Base-by-base conservation (phyloP, 2,113 vertebrate genomes). In the Potamarius usumacintae region DNA sequence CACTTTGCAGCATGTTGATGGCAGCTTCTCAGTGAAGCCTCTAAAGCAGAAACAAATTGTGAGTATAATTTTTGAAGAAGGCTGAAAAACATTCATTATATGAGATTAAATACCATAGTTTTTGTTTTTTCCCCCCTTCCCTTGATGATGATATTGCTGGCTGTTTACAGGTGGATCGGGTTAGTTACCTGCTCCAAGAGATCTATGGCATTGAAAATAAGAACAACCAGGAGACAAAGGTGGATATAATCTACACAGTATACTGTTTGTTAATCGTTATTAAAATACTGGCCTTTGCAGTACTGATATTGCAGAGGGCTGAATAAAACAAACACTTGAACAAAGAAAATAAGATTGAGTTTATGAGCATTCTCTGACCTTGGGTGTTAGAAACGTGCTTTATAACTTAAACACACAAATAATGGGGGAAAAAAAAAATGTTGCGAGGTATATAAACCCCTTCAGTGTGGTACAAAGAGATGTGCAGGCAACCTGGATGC, bases 121-220 rank as follows among this genome's bases (percentile, higher is more conserved):
- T 2, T 34, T 30, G 30, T 34, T 34, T 34, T 34, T 42, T 42
- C 0, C 34, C 34, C 34, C 34, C 34, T 42, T 42, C 34, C 34
- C 34, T 48, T 20, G 34, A 20, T 10, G 78, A 25, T 82, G 30
- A 25, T 42, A 7, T 10, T 58, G 81, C 25, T n/a, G 20, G 17
- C 48, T 86, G 3, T 83, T 18, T 77, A 27, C 65, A 99, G 98
- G 98, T 99, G 91, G 98, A 99, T 91, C 96, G 98, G 25, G 98
- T 99, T 91, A 99, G 98, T 94, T 99, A 99, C 92, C 94, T 99
- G 89, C 94, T 99, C 7, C 99, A 99, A 95, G 99, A 99, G 95
- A 99, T 99, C 94, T 99, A 99, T 0, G 99, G 99, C 89, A 99
- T 99, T 0, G 99, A 99, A 93, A 99, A 99, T 93, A 99, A 99